Conservation (phyloP, 2,888 invertebrate genomes). For the Altica lythri region DNA sequence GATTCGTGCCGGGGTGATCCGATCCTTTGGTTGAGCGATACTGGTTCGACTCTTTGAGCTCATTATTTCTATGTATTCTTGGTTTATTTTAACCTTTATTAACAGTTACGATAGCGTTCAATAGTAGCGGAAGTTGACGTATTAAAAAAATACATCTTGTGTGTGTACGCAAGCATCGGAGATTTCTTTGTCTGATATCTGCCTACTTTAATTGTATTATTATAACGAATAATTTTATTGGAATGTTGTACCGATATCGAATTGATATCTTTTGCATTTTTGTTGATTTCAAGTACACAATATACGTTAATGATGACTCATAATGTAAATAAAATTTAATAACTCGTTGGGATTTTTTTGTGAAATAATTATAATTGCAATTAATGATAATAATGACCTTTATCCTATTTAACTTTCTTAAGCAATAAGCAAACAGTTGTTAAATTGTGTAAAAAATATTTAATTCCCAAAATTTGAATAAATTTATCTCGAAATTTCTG, state of each 20-base stretch:
- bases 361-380: no score
- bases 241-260: conserved; percentile 2
- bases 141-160: conserved; percentile 50
- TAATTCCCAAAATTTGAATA: no score
- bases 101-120: conserved; percentile 49
- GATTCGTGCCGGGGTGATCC: conserved; percentile 47
- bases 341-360: no score
- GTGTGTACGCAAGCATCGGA: conserved; percentile 47
- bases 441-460: no score
- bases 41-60: conserved; percentile 43
- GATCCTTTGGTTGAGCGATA: conserved; percentile 51
- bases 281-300: conserved; percentile 11
- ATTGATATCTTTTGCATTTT: conserved; percentile 12
- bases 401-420: no score
- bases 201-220: conserved; percentile 28
- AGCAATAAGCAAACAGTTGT: no score
- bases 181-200: conserved; percentile 54
- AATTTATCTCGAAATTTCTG: no score
- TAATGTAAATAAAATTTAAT: no score
- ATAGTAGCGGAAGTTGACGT: conserved; percentile 55
- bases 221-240: conserved; percentile 17
- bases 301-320: conserved; percentile 11
- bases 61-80: conserved; percentile 46
- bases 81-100: conserved; percentile 50
- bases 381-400: no score